Evolutionary conservation across 2,888 invertebrate genomes (phyloP).

Genomic region (Thecophora atra): DNA sequence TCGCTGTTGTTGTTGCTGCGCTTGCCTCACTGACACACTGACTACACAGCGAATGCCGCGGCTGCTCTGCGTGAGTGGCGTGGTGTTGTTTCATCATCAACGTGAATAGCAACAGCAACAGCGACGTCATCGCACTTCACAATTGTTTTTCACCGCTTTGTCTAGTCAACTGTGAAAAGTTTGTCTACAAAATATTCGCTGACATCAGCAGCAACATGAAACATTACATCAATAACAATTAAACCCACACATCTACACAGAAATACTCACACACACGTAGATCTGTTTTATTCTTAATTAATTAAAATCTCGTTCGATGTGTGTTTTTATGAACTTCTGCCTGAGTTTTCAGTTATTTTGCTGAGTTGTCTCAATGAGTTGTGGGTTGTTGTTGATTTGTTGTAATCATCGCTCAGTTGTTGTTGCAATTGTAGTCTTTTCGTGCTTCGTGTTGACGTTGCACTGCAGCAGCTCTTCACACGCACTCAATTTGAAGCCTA

Average conservation of each 20-base stretch:
- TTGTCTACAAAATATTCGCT: conserved; percentile 19
- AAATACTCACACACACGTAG: background rate
- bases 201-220: background rate
- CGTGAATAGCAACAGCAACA: background rate
- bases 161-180: conserved; percentile 10
- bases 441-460: background rate
- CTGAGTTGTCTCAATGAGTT: background rate
- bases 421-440: background rate
- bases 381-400: background rate
- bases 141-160: background rate
- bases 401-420: too few species aligned
- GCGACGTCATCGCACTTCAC: background rate
- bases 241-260: background rate
- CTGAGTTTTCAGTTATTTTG: too few species aligned
- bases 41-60: background rate
- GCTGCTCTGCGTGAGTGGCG: background rate
- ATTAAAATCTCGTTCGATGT: background rate
- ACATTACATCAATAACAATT: background rate
- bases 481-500: too few species aligned
- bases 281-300: conserved; percentile 5
- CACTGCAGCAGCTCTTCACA: too few species aligned
- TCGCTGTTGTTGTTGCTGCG: background rate
- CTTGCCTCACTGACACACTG: conserved; percentile 24
- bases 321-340: background rate
- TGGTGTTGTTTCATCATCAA: conserved; percentile 22